Base-by-base conservation (phyloP, 2,888 invertebrate genomes). In the Volucella bombylans region DNA sequence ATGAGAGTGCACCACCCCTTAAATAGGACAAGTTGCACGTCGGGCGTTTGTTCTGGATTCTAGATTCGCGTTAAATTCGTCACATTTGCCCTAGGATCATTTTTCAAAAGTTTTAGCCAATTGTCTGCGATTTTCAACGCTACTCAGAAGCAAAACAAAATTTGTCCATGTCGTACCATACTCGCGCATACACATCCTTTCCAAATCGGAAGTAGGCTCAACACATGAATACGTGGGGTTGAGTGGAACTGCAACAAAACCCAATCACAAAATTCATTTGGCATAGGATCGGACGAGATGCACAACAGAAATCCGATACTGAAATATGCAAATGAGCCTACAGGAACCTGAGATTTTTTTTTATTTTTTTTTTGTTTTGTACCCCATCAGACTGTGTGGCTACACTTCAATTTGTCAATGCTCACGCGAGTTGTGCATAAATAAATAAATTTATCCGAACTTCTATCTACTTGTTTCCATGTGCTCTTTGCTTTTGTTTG, bases 381-480 rank as follows among this genome's bases (percentile, higher is more conserved):
- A 11, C 14, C 49, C 10, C 52, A 74, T 41, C 77, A 83, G 83
- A 77, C 76, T 69, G 76, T 62, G 85, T 72, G 76, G 76, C 80
- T 80, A 71, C 81, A 81, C 81, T 72, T 80, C 81, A 85, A 85
- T 80, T 76, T 81, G 85, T 81, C 81, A 81, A 72, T 85, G 71
- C 72, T 85, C 81, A 77, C 76, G 81, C 62, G 83, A 83, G 54
- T 38, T 71, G 61, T 72, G 81, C 71, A 85, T 81, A 77, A 81
- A 85, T 81, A 81, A 72, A 72, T 68, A 49, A 82, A 73, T 69
- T 69, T 69, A 72, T 72, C 41, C 10, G 52, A 54, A 64, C 55
- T 85, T 57, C 43, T 64, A 45, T 62, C 76, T 76, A 41, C 18
- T 54, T 15, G 14, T 11, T 49, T 43, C 15, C 47, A n/a, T 12